Percentiles rank a stretch among this genome's conserved stretches.
phyloP scores from a whole-genome alignment of 1,140 invertebrate species.

The Penaeus chinensis region DNA sequence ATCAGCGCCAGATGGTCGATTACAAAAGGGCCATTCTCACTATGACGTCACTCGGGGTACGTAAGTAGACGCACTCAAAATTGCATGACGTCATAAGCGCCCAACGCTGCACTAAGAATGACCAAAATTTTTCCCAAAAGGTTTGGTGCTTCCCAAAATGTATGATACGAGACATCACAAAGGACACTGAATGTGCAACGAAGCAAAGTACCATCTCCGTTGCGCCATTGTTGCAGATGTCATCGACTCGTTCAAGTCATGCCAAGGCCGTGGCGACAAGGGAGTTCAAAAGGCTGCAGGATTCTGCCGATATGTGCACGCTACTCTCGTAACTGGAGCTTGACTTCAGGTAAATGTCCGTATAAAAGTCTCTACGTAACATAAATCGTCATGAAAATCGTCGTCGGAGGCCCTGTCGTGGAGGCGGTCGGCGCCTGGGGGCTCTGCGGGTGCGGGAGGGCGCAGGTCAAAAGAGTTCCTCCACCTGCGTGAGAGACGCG shows the following conservation, averaged over 20 bases:
- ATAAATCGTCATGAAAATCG: neutral
- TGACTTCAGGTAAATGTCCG: no score
- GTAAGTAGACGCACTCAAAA: no score
- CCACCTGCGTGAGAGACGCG: conserved; percentile 64
- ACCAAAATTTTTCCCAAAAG: no score
- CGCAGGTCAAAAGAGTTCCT: conserved; percentile 65
- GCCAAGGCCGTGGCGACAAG: conserved; percentile 23
- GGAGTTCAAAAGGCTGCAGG: conserved; percentile 30
- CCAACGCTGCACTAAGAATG: no score
- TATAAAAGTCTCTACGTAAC: conserved; percentile 2
- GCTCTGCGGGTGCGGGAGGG: neutral
- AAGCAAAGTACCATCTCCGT: neutral
- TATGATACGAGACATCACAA: no score
- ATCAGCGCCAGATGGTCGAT: no score
- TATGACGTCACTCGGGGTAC: no score
- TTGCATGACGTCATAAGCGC: no score
- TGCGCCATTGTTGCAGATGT: neutral
- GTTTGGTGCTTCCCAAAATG: no score
- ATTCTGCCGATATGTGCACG: conserved; percentile 41
- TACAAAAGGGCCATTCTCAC: no score
- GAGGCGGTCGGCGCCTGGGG: neutral
- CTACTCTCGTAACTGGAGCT: neutral
- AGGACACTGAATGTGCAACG: no score
- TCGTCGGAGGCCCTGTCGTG: neutral
- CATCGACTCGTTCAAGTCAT: conserved; percentile 15